Conservation (phyloP, 2,113 vertebrate species). For the Nothobranchius kuhntae region DNA sequence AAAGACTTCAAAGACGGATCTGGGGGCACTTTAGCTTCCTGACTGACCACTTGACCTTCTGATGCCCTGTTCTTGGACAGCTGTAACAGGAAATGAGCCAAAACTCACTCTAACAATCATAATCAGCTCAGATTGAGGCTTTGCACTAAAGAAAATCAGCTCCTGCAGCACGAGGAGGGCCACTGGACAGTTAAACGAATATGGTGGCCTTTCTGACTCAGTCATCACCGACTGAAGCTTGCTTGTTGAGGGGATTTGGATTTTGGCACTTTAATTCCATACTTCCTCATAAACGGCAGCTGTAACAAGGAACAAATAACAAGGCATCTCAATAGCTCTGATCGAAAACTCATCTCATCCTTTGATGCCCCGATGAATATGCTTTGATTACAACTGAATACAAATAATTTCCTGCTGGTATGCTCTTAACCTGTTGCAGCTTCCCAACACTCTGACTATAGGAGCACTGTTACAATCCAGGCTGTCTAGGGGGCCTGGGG, state of each 20-base stretch:
- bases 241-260: slow-evolving; percentile 44
- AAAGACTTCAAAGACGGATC: slow-evolving; percentile 73
- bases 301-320: slow-evolving; percentile 33
- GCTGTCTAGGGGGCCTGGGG: too few relatives aligned
- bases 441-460: slow-evolving; percentile 14
- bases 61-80: slow-evolving; percentile 38
- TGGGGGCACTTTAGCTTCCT: slow-evolving; percentile 53
- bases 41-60: slow-evolving; percentile 75
- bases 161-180: slow-evolving; percentile 19
- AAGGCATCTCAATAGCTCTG: slow-evolving; percentile 37
- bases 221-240: slow-evolving; percentile 68
- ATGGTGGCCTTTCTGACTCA: slow-evolving; percentile 66
- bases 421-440: slow-evolving; percentile 34
- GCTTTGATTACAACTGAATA: slow-evolving; percentile 25
- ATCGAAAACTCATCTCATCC: slow-evolving; percentile 57
- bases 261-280: slow-evolving; percentile 22
- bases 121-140: slow-evolving; percentile 30
- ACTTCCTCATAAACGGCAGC: slow-evolving; percentile 55
- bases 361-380: slow-evolving; percentile 3
- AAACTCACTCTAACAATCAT: slow-evolving; percentile 44
- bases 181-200: slow-evolving; percentile 45
- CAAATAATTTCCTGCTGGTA: slow-evolving; percentile 2
- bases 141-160: slow-evolving; percentile 56
- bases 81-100: slow-evolving; percentile 71
- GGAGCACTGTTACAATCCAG: too few relatives aligned